Evolutionary conservation across 1,140 invertebrate species (phyloP), one percentile per base, ranked within the genome.

Genomic region (Drosophila kurseongensis): DNA sequence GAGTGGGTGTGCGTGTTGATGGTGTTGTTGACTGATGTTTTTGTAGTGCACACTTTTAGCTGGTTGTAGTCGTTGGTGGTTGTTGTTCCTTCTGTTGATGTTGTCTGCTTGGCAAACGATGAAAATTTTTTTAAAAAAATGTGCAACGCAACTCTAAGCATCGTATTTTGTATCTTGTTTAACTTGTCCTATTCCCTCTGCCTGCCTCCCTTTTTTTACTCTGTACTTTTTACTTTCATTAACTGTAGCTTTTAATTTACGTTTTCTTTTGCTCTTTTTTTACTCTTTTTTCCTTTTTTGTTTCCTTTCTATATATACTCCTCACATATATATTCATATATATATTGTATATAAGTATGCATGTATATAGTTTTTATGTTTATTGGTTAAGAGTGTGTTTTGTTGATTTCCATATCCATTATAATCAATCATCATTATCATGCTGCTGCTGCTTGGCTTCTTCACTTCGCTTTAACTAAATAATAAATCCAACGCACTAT

Each of bases 401-500:
- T 67, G 23, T 62, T 55, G 71, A 48, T 68, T 63, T 65, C 51
- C 48, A 72, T 52, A 56, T 71, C 42, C 56, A 65, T 76, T 55
- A 66, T 77, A 58, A 67, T 78, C 61, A 52, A 73, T 52, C 51
- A 67, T 52, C 41, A 63, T 55, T 57, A 66, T 73, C 44, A 48
- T 68, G 55, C 75, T 80, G 56, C 75, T 85, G 74, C 73, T 71
- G 68, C 44, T 83, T 88, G 72, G 75, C 66, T 67, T 62, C 38
- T 47, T 42, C 27, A 56, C 50, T 54, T 59, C 69, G 71, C 65
- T 80, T 84, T 89, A 75, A 89, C 84, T 89, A 89, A 89, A 88
- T 89, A 89, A 89, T 89, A 90, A 81, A 90, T 89, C 84, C 84
- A 89, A 89, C 76, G 76, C 85, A 89, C 85, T 89, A 89, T 89